Evolutionary conservation across 2,797 vertebrate genomes (phyloP).

Genomic region (Pitangus sulphuratus): DNA sequence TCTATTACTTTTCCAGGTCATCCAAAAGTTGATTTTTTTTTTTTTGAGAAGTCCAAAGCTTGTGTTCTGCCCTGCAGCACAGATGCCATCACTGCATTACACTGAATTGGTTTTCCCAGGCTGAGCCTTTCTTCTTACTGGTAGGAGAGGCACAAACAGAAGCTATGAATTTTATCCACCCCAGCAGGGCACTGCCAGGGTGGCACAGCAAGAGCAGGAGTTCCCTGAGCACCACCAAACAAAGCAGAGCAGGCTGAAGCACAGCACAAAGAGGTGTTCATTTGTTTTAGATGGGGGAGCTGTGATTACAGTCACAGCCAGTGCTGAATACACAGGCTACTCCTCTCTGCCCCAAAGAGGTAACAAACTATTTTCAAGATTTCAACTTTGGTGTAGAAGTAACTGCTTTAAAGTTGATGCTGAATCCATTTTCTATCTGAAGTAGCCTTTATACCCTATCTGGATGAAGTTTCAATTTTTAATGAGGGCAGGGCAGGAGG

Average conservation of each 20-base stretch:
- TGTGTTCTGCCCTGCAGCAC: background rate
- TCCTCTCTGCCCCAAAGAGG: background rate
- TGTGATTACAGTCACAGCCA: conserved; percentile 5
- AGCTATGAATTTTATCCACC: background rate
- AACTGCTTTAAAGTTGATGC: background rate
- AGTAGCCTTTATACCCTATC: conserved; percentile 26
- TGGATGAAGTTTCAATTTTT: conserved; percentile 48
- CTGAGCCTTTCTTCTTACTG: background rate
- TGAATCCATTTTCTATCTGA: background rate
- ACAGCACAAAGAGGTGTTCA: background rate
- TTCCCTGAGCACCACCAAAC: background rate
- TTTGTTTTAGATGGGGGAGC: background rate
- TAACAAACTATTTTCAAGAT: background rate
- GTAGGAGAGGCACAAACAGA: background rate
- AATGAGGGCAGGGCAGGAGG: conserved; percentile 48
- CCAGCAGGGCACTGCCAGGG: background rate
- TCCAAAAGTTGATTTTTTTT: background rate
- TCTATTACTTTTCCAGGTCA: conserved; percentile 22
- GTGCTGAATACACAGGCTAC: background rate
- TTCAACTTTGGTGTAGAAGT: background rate
- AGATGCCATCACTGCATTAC: background rate
- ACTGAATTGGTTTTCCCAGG: background rate
- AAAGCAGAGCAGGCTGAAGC: background rate
- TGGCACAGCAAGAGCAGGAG: background rate
- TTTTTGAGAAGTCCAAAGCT: background rate